Evolutionary conservation across 2,797 vertebrate genomes (phyloP), one percentile per base, ranked within the genome.

Genomic region (Sebastes hubbsi): DNA sequence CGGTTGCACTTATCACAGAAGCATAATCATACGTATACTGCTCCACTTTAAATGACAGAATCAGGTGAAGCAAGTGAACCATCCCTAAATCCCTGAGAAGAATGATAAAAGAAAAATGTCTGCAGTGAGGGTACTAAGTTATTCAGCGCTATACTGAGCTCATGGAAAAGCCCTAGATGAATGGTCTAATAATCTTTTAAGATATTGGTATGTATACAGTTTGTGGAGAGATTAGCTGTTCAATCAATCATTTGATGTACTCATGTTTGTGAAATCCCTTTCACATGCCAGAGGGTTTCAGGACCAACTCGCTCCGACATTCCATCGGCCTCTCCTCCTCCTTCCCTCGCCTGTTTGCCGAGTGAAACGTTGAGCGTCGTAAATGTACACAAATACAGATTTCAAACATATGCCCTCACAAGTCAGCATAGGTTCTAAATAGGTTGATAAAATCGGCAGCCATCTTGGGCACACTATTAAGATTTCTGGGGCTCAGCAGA

Each of bases 131-230:
- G 75, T 72, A 56, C 54, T 63, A 72, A 80, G 72, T 69, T 87
- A 88, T 86, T 88, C 69, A 73, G 67, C 49, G 18, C 54, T 87
- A 77, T 30, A 72, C 85, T 91, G 87, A 91, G 80, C 72, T 92
- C 83, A 90, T 81, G 85, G 88, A 89, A 91, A 92, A 92, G 73
- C 66, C 63, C 56, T 81, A 52, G 77, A 88, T 89, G 67, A 92
- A 92, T 87, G 77, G 71, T 62, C 59, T 77, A 81, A 83, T 94
- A 89, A 93, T 92, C 86, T 82, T 77, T 72, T 83, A 81, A 85
- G 80, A 93, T 91, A 89, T 71, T 82, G 91, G 86, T 91, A 91
- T 89, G 93, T 90, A 93, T 85, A 94, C 87, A 91, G 87, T 94
- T 89, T 92, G 86, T 84, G 81, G 75, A 81, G 83, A 93, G 92